Evolutionary conservation across 92 coral and sea anemone genomes (phyloP), one percentile per base, ranked within the genome.

Genomic region (Porites evermanni): DNA sequence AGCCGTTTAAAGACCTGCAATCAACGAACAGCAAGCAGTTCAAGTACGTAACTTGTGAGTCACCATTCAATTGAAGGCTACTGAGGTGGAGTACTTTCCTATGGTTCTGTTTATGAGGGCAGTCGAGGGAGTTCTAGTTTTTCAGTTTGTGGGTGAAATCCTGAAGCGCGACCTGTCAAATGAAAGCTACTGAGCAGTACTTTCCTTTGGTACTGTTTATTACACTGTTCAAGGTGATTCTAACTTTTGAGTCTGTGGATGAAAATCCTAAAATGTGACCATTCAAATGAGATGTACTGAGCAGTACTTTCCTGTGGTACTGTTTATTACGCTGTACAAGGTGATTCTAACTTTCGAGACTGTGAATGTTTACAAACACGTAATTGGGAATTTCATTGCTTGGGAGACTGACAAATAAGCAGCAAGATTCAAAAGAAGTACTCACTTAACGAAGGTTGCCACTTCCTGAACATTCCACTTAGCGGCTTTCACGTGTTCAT

Each of bases 401-500:
- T 38, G 47, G 47, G 47, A 38, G 47, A 38, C 47, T 38, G 47
- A 38, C 1, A 38, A 38, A 38, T 38, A 4, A 18, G 72, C 2
- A 58, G 52, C 23, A 60, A 50, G 9, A 14, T 32, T n/a, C 11
- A 8, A 17, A 18, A 17, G 20, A 14, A n/a, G 3, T 29, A 38
- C 87, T 87, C 85, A 96, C 99, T 98, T 93, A 13, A 96, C 93
- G 68, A 95, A 97, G 67, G 88, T 92, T 2, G 97, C 96, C 24
- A 97, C 99, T 72, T 97, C 88, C 67, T 93, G 71, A 0, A 92
- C 96, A 66, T 90, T 87, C 99, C 99, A 97, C 59, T 95, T 97
- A 9, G 99, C 93, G 16, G 98, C 99, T 68, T 94, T 94, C 5
- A 97, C 96, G 91, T 97, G 94, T 76, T 97, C 98, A 80, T 93